Base-by-base conservation (phyloP, 2,888 invertebrate genomes). In the Hydroisotoma schaefferi region DNA sequence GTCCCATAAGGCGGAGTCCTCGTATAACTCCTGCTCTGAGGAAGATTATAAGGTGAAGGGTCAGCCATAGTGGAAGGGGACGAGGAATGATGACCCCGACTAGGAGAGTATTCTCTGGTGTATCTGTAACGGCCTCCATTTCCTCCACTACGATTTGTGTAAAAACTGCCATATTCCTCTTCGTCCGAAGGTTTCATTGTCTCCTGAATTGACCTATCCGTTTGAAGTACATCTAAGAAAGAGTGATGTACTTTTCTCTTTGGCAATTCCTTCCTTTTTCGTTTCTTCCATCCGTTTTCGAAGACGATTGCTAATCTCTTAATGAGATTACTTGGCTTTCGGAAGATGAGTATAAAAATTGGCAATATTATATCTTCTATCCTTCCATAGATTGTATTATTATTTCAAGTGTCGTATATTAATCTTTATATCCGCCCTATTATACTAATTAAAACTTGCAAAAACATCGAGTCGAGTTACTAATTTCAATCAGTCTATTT, bases 101-200 rank as follows among this genome's bases (percentile, higher is more conserved):
- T 72, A n/a, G 72, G 72, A 15, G 72, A 72, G 55, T 68, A 72
- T 57, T 72, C 72, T 61, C 72, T 57, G n/a, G 52, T 37, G 43
- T 67, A 67, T 18, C 65, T 55, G 60, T 72, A 70, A 33, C 70
- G 49, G 25, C 55, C 55, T 44, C 54, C 56, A 57, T 61, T 66
- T 43, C 59, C 65, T 43, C 59, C 65, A 54, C 61, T 65, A 54
- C 66, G 54, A 44, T 63, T 63, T 37, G 71, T 63, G 49, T 71
- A 71, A 59, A 67, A 70, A 47, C 64, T 69, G 53, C 72, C 70
- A 67, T 72, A 72, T 59, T 72, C 72, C 49, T 72, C 72, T 59
- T 72, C 70, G 59, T 72, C 72, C 33, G 69, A 67, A 51, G 68
- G 65, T 63, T 72, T 72, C 64, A 64, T 64, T 54, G 53, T 63